These are phyloP conservation scores for Callipepla squamata DNA, from an alignment of 2,113 vertebrate genomes.

Conservation along the genomic window DNA sequence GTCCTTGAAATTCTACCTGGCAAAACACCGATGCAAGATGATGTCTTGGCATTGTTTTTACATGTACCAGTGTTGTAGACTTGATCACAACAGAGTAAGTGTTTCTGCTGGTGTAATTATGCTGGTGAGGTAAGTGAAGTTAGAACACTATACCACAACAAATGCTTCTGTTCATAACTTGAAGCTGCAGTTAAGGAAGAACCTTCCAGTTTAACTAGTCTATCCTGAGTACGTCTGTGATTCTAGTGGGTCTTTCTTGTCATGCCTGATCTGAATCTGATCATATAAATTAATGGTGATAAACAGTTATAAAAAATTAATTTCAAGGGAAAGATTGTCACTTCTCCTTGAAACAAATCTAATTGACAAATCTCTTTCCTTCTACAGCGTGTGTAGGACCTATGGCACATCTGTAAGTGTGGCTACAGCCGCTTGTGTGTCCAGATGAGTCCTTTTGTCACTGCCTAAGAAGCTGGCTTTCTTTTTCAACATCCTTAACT, in stretches of 20 bases:
- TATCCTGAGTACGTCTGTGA: neutral
- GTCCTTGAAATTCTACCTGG: neutral
- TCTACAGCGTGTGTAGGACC: neutral
- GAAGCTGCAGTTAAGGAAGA: conserved; percentile 38
- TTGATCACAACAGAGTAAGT: neutral
- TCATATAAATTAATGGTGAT: neutral
- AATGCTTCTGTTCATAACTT: neutral
- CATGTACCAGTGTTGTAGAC: neutral
- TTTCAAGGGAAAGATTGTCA: neutral
- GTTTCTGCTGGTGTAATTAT: conserved; percentile 6
- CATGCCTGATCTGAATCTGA: neutral
- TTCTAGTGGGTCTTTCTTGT: conserved; percentile 13
- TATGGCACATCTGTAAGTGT: neutral
- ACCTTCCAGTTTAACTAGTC: conserved; percentile 46
- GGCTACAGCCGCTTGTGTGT: neutral
- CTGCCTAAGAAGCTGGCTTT: neutral
- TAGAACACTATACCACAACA: conserved; percentile 22
- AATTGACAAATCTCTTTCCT: neutral
- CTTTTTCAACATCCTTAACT: neutral
- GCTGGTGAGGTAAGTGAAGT: conserved; percentile 11
- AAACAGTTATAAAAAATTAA: conserved; percentile 6
- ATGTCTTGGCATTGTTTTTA: neutral
- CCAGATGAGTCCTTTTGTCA: neutral
- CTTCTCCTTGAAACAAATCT: neutral
- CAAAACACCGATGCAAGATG: neutral